A percentile compares a stretch with the other conserved stretches of the same genome.
Conservation (phyloP, 2,888 invertebrate genomes). For the Allacma fusca region DNA sequence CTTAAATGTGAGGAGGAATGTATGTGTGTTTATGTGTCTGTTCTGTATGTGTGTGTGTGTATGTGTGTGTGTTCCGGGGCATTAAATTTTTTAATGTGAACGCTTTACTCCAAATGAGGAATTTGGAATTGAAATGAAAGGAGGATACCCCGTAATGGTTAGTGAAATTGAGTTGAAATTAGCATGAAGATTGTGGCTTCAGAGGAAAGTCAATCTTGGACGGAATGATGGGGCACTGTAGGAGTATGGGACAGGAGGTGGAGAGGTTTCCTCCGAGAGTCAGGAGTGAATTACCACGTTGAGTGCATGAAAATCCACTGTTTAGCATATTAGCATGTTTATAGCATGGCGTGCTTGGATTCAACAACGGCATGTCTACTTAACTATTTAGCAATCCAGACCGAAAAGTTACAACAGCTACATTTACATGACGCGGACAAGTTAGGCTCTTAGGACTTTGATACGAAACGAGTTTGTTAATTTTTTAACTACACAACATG, state of each 20-base stretch:
- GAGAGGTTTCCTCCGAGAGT: background rate
- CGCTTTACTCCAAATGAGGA: background rate
- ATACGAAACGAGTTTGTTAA: constrained; percentile 38
- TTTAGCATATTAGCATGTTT: constrained; percentile 13
- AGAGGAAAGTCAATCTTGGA: background rate
- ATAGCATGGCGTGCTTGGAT: background rate
- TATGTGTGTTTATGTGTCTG: too few species aligned
- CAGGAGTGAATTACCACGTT: constrained; percentile 16
- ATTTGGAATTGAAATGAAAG: background rate
- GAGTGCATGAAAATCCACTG: background rate
- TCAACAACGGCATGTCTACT: constrained; percentile 11
- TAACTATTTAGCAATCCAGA: constrained; percentile 31
- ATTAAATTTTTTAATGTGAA: too few species aligned
- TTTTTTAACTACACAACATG: constrained; percentile 37
- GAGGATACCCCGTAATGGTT: background rate
- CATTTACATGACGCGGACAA: constrained; percentile 17
- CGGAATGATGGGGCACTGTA: background rate
- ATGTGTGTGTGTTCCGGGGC: too few species aligned
- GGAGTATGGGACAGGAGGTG: background rate
- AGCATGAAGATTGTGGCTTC: background rate
- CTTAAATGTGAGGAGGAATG: too few species aligned
- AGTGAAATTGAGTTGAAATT: background rate
- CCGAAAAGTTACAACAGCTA: constrained; percentile 6
- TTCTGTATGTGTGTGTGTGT: too few species aligned
- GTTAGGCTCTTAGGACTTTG: background rate